Evolutionary conservation across 2,888 invertebrate species (phyloP), one percentile per base, ranked within the genome.

Genomic region (Clusia tigrina): DNA sequence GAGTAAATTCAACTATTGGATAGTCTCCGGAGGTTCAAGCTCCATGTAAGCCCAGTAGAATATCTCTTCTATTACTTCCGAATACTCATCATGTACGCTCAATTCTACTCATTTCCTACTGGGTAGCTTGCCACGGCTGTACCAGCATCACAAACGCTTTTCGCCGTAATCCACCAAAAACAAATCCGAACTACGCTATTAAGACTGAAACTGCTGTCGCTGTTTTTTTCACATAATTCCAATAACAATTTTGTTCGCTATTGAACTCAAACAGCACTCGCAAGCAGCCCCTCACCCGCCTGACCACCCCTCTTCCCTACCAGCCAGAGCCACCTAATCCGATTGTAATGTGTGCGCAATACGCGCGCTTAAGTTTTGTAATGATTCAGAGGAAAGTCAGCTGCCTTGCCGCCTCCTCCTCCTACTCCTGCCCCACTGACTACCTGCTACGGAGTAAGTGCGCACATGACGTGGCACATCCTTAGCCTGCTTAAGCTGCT

Each of bases 211-310:
- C 32, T 51, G 59, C 62, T 61, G 65, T 48, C 59, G 48, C 23
- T 59, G 53, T 61, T 56, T 37, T 62, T 58, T 59, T 38, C 56
- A 62, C 56, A 55, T 62, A 64, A 62, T 62, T 55, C 59, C 52
- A 52, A 24, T n/a, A 58, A 58, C 37, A 61, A 23, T 54, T 55
- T 22, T 20, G 24, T 37, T 22, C 9, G 26, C 54, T 22, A 52
- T 26, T 20, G 24, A n/a, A 17, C 23, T 2, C 52, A 23, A 20
- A 15, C 2, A 22, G 20, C 22, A 17, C n/a, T n/a, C n/a, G n/a
- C n/a, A n/a, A n/a, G n/a, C n/a, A n/a, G n/a, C n/a, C n/a, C n/a
- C n/a, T n/a, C 25, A 18, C 22, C 12, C 25, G 32, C 17, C 10
- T 25, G 58, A 2, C 15, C 24, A 25, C 54, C 24, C 9, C 23